Base-by-base conservation (phyloP, 2,888 invertebrate genomes). In the Timandra comae region DNA sequence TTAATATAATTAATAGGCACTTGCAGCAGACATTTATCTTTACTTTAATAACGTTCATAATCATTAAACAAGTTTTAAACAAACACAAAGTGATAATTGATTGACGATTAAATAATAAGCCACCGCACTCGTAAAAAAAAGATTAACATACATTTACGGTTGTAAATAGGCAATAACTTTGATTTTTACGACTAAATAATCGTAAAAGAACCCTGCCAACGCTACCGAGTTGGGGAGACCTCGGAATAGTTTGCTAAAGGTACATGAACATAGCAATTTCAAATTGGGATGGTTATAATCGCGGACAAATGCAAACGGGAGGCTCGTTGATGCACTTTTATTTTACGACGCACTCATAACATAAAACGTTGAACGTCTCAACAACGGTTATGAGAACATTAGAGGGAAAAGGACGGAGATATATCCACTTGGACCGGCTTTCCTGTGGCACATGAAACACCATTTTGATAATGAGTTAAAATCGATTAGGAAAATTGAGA, bases 151-250 rank as follows among this genome's bases (percentile, higher is more conserved):
- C 82, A 77, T 72, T 85, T 79, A 82, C 80, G 72, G 70, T 60
- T 79, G 82, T 82, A 84, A 86, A 86, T 85, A 84, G 84, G 73
- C 86, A 78, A 84, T 86, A 84, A 86, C 86, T 86, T 86, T 86
- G 86, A 86, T 86, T 86, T 86, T 86, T 86, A 86, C 84, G 85
- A 86, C 86, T 86, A 86, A 86, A 86, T 86, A 86, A 86, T 86
- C 86, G 86, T 86, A 86, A 86, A 86, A 77, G 84, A 81, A 76
- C 80, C 80, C 75, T 63, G 75, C 53, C 58, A 63, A 69, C 35
- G 52, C 70, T 67, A 48, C 76, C 51, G 49, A 63, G 57, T 76
- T 67, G 33, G 41, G 52, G 52, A 60, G 61, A 45, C 59, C n/a
- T 41, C 44, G 49, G 49, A 39, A 43, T 40, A 38, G 41, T 46